Evolutionary conservation across 2,113 vertebrate genomes (phyloP).

Genomic region (Nannospalax galili): DNA sequence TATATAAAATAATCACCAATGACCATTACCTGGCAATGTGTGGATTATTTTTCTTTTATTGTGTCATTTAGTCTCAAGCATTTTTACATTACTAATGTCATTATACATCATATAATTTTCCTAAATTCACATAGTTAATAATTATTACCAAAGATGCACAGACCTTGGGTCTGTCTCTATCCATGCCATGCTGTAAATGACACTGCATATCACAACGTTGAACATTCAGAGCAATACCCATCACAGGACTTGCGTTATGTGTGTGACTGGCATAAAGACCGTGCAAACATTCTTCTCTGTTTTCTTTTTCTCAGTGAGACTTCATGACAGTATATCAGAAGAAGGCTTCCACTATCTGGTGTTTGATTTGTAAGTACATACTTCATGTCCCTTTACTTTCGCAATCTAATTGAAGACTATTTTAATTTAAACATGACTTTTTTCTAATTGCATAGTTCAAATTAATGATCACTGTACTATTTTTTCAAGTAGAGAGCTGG

Average conservation of each 20-base stretch:
- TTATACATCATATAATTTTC: neutral
- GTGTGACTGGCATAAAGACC: neutral
- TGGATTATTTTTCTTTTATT: neutral
- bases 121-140: neutral
- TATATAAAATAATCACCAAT: no score
- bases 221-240: neutral
- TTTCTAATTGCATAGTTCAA: neutral
- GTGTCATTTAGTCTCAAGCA: neutral
- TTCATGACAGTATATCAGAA: constrained; percentile 94
- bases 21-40: neutral
- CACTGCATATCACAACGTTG: neutral
- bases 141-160: neutral
- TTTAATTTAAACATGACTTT: constrained; percentile 5
- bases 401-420: neutral
- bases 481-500: neutral
- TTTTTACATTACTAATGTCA: neutral
- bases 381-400: constrained; percentile 56
- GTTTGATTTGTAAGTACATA: constrained; percentile 92
- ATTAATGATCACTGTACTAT: neutral
- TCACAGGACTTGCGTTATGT: neutral
- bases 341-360: constrained; percentile 93
- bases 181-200: neutral
- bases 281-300: constrained; percentile 25
- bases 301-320: constrained; percentile 85
- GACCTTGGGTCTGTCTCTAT: neutral